Percentiles rank a stretch among this genome's conserved stretches.
phyloP scores from a whole-genome alignment of 2,888 invertebrate genomes.

The Eucera pruinosa region DNA sequence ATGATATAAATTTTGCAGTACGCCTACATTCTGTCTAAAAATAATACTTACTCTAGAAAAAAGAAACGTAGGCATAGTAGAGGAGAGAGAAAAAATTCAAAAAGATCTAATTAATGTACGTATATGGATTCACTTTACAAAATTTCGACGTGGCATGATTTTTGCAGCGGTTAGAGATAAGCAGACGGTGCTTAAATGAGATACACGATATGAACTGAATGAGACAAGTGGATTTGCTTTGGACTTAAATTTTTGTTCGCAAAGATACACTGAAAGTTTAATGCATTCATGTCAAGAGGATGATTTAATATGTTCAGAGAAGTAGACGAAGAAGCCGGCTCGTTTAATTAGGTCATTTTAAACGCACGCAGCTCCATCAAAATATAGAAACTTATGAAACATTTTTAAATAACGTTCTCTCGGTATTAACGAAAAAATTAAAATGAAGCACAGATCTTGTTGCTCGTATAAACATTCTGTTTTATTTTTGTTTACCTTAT shows the following conservation, averaged over 20 bases:
- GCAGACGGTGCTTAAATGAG: slow-evolving; percentile 7
- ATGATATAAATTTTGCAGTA: too few relatives aligned
- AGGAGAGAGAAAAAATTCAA: background rate
- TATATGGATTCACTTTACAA: background rate
- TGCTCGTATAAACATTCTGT: background rate
- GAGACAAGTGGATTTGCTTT: slow-evolving; percentile 31
- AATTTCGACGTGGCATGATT: background rate
- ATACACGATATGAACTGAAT: background rate
- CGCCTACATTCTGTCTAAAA: too few relatives aligned
- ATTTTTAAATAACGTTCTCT: background rate
- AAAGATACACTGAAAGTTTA: slow-evolving; percentile 24
- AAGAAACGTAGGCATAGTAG: too few relatives aligned
- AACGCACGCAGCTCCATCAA: slow-evolving; percentile 1
- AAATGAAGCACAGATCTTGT: background rate
- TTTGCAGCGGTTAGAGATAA: background rate
- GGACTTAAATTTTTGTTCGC: slow-evolving; percentile 17
- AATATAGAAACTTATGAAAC: background rate
- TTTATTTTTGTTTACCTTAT: background rate
- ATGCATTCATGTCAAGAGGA: slow-evolving; percentile 24
- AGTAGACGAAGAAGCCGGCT: slow-evolving; percentile 13
- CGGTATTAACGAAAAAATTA: background rate
- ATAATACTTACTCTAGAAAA: too few relatives aligned
- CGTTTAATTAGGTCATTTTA: slow-evolving; percentile 25
- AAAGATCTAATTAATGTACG: slow-evolving; percentile 19
- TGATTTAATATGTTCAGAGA: slow-evolving; percentile 21